Base-by-base conservation (phyloP, 2,888 invertebrate genomes). In the Cyaniris semiargus region DNA sequence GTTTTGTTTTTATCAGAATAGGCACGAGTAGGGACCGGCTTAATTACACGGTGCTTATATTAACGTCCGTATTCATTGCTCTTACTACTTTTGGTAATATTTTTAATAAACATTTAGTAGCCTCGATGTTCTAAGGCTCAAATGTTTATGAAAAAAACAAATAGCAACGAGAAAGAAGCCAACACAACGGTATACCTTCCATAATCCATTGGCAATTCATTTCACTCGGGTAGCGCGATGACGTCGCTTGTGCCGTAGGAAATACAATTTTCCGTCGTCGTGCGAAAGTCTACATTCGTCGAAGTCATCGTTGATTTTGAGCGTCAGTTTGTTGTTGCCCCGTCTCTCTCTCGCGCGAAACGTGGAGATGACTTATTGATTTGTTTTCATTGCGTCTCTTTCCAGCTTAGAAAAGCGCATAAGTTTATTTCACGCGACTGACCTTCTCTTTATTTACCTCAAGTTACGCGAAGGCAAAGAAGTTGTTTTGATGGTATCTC, bases 341-440 rank as follows among this genome's bases (percentile, higher is more conserved):
- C 85, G 85, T 92, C 94, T 91, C 93, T 87, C 85, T 92, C 93
- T 86, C 86, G 84, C 86, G 88, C 88, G 86, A 89, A 90, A 89
- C 88, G 85, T 85, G 85, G 87, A 89, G 90, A 91, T 90, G 89
- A 89, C 83, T 84, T 92, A 93, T 94, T 92, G 93, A 94, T 94
- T 94, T 95, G 95, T 95, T 94, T 94, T 94, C 94, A 92, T 90
- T 90, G 91, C 91, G 87, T 93, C 94, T 92, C 94, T 89, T 85
- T 93, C 89, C 85, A 84, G 81, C 92, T 83, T 86, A 85, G 85
- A 85, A 84, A 82, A 82, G 83, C 82, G 83, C 84, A 87, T 90
- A 89, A 85, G 85, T 88, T 84, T 83, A 86, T 93, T 88, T 89
- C 92, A 83, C 81, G 84, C 79, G 84, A 85, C 84, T 92, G 92